Base-by-base conservation (phyloP, 1,140 invertebrate genomes). In the Agrilus planipennis region DNA sequence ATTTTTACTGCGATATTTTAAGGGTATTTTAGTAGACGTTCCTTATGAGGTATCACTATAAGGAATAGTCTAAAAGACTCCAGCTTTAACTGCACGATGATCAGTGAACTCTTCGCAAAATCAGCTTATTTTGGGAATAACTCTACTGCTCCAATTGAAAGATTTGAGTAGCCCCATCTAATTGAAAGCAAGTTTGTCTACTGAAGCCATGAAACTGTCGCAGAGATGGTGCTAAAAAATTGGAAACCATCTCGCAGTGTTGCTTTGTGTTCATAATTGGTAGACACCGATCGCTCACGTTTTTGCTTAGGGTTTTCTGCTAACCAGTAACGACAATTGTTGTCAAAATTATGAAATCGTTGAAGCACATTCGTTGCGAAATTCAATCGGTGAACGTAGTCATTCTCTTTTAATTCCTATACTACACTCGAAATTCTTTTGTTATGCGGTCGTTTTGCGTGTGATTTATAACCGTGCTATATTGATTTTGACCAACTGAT, bases 141-240 rank as follows among this genome's bases (percentile, higher is more conserved):
- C 23, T 25, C 23, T 25, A 25, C 23, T 7, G 23, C 23, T 25
- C n/a, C 23, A 25, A 25, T 25, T 25, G 23, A 25, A n/a, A 6
- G 23, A 7, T 7, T 7, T n/a, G 7, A 25, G 23, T 25, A n/a
- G 23, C n/a, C 6, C n/a, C 23, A 25, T 25, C 23, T 25, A 7
- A n/a, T 25, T 25, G 23, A 25, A 25, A 25, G 6, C 23, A 25
- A 7, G 23, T 25, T 25, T n/a, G 7, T 25, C 6, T 25, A n/a
- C n/a, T 25, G 23, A 25, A 25, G 23, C 23, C 23, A 25, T 25
- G 23, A 25, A 25, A 25, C n/a, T 25, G 23, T n/a, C n/a, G 23
- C 23, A 25, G n/a, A 25, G 23, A 25, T 25, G 23, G 23, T 7
- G 23, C 23, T 25, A 25, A 25, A 25, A 7, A 25, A 25, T 25